Base-by-base conservation (phyloP, 2,888 invertebrate genomes). In the Aspidiotus rigidus region DNA sequence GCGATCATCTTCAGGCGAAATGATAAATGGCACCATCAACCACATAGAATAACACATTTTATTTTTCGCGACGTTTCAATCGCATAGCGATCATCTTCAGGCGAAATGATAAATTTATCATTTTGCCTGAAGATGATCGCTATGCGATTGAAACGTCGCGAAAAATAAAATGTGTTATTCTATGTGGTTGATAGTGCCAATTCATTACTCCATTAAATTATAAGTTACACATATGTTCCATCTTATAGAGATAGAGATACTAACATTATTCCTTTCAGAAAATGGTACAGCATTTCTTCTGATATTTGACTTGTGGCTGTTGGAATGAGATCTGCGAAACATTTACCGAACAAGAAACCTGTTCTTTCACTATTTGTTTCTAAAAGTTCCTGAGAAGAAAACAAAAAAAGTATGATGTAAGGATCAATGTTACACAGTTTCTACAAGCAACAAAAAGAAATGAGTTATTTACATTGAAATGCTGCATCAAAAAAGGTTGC, bases 211-310 rank as follows among this genome's bases (percentile, higher is more conserved):
- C n/a, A 60, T 7, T 15, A 59, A n/a, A 7, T 17, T 39, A 39
- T 9, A n/a, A n/a, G n/a, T 17, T 60, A 41, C 62, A 55, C 55
- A n/a, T n/a, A 28, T 28, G 5, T 28, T 28, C 28, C 28, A 28
- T 28, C 28, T 3, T 28, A 5, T 28, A 28, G 8, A n/a, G n/a
- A n/a, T n/a, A n/a, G n/a, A n/a, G 15, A 60, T 70, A 74, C 77
- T 73, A 77, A 81, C 78, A 83, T 79, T 61, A 87, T 79, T 73
- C 84, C 84, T 73, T 82, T 80, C 56, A 88, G 78, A 77, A 88
- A 75, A 39, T 70, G 64, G 70, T 73, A 74, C 16, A 72, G 71
- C 13, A 73, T 73, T 17, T 72, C 53, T n/a, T 75, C 74, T 59
- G 79, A 77, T 40, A 85, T 75, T 55, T 81, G 77, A 44, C 78